A percentile compares a stretch with the other conserved stretches of the same genome.
These are phyloP conservation scores for Atherinomorus stipes DNA, from an alignment of 2,113 vertebrate genomes.

Conservation along the genomic window DNA sequence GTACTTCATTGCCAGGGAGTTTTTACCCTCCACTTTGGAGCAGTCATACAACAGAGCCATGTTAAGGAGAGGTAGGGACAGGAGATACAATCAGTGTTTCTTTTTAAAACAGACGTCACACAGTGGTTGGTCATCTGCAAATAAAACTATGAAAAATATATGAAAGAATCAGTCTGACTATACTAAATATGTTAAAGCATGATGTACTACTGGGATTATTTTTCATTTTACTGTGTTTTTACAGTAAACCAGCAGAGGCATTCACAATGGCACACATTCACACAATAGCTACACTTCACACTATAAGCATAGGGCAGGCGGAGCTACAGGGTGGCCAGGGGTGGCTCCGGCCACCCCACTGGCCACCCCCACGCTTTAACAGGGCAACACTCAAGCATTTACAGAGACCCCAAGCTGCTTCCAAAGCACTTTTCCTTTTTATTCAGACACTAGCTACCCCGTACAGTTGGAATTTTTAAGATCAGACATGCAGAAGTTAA, in stretches of 20 bases:
- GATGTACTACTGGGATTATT: too few species aligned
- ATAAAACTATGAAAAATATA: background rate
- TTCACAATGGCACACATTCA: background rate
- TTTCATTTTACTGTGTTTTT: background rate
- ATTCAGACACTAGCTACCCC: too few species aligned
- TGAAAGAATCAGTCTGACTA: background rate
- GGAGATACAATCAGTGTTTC: background rate
- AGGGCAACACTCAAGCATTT: too few species aligned
- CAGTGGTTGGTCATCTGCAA: background rate
- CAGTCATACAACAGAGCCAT: background rate
- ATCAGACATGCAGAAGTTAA: too few species aligned
- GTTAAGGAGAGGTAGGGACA: constrained; percentile 3
- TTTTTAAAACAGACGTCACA: background rate
- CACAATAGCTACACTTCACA: background rate
- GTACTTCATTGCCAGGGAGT: constrained; percentile 66
- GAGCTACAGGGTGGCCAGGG: too few species aligned
- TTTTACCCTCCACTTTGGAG: constrained; percentile 45
- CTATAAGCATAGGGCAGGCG: too few species aligned
- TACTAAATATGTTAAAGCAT: too few species aligned
- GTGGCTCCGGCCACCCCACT: too few species aligned
- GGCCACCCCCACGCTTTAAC: too few species aligned
- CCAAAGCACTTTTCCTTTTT: too few species aligned
- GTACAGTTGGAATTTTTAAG: too few species aligned
- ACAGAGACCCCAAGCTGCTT: too few species aligned
- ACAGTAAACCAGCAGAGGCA: background rate